These are phyloP conservation scores for Phenganax marumi DNA, from an alignment of 92 coral and sea anemone species.

Conservation along the genomic window DNA sequence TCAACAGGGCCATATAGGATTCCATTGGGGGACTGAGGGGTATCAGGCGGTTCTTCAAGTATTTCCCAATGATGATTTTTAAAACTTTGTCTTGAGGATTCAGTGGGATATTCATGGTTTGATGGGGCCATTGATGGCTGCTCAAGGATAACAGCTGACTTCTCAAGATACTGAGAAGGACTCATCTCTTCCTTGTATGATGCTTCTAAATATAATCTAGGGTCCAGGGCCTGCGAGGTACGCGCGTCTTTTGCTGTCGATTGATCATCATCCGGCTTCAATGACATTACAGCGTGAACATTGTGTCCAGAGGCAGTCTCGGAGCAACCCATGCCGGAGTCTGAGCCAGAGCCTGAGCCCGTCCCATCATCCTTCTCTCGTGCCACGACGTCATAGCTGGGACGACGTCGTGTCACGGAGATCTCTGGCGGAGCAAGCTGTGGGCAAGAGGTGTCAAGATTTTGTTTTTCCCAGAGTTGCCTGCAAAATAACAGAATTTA, in stretches of 20 bases:
- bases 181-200: neutral
- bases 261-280: neutral
- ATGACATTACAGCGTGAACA: conserved; percentile 9
- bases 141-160: neutral
- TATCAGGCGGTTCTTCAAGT: neutral
- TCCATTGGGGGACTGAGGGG: neutral
- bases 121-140: neutral
- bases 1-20: neutral
- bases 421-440: conserved; percentile 1
- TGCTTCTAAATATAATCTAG: conserved; percentile 29
- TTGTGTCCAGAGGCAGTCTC: conserved; percentile 41
- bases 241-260: neutral
- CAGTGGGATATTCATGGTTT: neutral
- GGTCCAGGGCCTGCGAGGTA: conserved; percentile 3
- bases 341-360: conserved; percentile 34
- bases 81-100: neutral
- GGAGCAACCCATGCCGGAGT: conserved; percentile 45
- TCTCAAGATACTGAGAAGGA: neutral
- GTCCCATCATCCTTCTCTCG: conserved; percentile 10
- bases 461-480: conserved; percentile 47
- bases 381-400: conserved; percentile 19
- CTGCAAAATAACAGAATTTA: conserved; percentile 1
- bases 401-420: conserved; percentile 21
- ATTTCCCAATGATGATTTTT: conserved; percentile 30
- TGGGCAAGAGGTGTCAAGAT: conserved; percentile 38